Evolutionary conservation across 2,888 invertebrate genomes (phyloP), one percentile per base, ranked within the genome.

Genomic region (Adela reaumurella): DNA sequence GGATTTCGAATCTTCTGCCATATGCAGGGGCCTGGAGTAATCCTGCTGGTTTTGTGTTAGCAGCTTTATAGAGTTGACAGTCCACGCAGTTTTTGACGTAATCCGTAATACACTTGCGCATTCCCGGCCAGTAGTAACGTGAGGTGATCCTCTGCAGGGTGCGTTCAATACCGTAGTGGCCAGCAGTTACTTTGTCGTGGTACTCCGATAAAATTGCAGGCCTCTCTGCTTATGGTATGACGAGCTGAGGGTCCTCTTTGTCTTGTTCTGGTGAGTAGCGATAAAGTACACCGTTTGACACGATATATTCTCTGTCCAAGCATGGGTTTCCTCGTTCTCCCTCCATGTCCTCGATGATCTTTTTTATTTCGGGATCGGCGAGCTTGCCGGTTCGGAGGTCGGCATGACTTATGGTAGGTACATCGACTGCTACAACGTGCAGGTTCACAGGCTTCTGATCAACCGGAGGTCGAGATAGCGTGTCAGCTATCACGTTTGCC

Each of bases 401-500:
- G 46, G 51, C 1, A 47, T 11, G 18, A 49, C 49, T 19, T 3
- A 3, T 11, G 14, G 8, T 35, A 14, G 49, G 18, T 8, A 45
- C 46, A 4, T 46, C 24, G 1, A 44, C 35, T 19, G 48, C 46
- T 3, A 51, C 19, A 8, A 44, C 45, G 19, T 46, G 46, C 3
- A 41, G 41, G n/a, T 46, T 28, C 43, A 46, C 2, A 20, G 41
- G 11, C 28, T 20, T 18, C 28, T 43, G 17, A 24, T 43, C 41
- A 35, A 42, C 46, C 17, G 56, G 51, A 2, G 61, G 59, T 44
- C 68, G 49, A 1, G 63, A 64, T 3, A 73, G 51, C 1, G 60
- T 57, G 51, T 74, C 72, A 0, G 70, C 71, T 1, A 70, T 54
- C 1, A 59, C 57, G 52, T 73, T 68, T 1, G 54, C 52, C 28